A percentile compares a stretch with the other conserved stretches of the same genome.
Conservation (phyloP, 2,888 invertebrate species). For the Macrosoma leucophasiata region DNA sequence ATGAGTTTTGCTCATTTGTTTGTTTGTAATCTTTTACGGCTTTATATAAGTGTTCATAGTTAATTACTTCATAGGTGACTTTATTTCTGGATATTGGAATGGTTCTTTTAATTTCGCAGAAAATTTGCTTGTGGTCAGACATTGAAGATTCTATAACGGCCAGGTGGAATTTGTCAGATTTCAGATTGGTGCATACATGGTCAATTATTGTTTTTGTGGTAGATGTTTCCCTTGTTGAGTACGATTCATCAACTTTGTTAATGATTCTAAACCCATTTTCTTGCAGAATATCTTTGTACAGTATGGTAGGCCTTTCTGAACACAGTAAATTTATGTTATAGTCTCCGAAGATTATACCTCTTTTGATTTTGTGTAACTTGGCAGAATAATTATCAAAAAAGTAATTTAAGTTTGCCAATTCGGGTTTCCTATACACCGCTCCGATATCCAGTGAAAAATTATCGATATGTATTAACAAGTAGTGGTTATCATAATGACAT, state of each 20-base stretch:
- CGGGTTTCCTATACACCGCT: conserved; percentile 18
- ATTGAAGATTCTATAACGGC: conserved; percentile 19
- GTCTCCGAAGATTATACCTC: conserved; percentile 15
- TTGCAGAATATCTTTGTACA: conserved; percentile 14
- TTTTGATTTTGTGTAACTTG: conserved; percentile 10
- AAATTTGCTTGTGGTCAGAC: conserved; percentile 24
- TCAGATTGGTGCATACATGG: conserved; percentile 16
- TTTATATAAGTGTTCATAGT: conserved; percentile 13
- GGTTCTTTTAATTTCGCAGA: conserved; percentile 17
- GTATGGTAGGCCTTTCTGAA: not conserved
- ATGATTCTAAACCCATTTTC: conserved; percentile 11
- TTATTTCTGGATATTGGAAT: conserved; percentile 1
- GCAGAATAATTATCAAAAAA: conserved; percentile 12
- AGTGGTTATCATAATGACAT: conserved; percentile 23
- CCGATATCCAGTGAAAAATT: conserved; percentile 21
- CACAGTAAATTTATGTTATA: conserved; percentile 12
- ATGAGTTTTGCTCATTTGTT: not conserved
- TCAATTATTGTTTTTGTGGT: conserved; percentile 17
- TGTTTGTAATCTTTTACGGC: not conserved
- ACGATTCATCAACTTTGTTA: conserved; percentile 16
- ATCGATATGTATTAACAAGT: conserved; percentile 20
- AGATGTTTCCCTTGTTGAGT: conserved; percentile 17
- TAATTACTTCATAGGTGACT: conserved; percentile 13
- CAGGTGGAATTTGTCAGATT: conserved; percentile 8
- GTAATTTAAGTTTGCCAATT: conserved; percentile 8